Conservation (phyloP, 2,888 invertebrate species). For the Xestia c-nigrum region DNA sequence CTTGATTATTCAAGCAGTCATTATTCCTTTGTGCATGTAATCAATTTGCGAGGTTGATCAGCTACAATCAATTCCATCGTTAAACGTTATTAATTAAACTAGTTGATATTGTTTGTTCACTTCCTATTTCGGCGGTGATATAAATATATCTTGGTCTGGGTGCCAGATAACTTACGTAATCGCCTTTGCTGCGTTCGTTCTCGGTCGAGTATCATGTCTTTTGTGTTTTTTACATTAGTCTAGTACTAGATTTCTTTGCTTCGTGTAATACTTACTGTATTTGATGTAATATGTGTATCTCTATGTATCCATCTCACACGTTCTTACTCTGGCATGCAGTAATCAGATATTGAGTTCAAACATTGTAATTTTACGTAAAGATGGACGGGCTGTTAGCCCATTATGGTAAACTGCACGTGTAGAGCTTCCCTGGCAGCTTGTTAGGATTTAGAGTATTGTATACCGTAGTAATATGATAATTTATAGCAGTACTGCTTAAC, state of each 20-base stretch:
- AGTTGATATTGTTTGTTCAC: conserved; percentile 54
- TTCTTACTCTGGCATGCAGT: conserved; percentile 32
- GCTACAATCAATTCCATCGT: conserved; percentile 38
- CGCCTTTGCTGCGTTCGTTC: conserved; percentile 36
- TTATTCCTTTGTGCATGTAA: conserved; percentile 44
- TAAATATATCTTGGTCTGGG: conserved; percentile 45
- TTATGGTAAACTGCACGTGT: conserved; percentile 55
- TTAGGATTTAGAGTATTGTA: conserved; percentile 51
- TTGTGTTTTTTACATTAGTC: conserved; percentile 52
- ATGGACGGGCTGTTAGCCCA: conserved; percentile 38
- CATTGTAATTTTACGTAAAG: conserved; percentile 53
- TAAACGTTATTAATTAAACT: conserved; percentile 59
- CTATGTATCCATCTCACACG: conserved; percentile 25
- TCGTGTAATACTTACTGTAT: conserved; percentile 53
- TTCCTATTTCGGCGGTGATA: conserved; percentile 62
- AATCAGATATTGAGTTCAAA: conserved; percentile 55
- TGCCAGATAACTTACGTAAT: conserved; percentile 60
- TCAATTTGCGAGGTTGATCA: conserved; percentile 52
- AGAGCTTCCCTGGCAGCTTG: conserved; percentile 54
- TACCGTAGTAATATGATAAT: conserved; percentile 43
- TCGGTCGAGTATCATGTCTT: conserved; percentile 38
- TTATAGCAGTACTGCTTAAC: conserved; percentile 24
- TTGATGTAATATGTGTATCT: conserved; percentile 50
- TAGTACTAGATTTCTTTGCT: conserved; percentile 50
- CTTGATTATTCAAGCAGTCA: conserved; percentile 39